Conservation (phyloP, 2,797 vertebrate species). For the Malacoraja senta region DNA sequence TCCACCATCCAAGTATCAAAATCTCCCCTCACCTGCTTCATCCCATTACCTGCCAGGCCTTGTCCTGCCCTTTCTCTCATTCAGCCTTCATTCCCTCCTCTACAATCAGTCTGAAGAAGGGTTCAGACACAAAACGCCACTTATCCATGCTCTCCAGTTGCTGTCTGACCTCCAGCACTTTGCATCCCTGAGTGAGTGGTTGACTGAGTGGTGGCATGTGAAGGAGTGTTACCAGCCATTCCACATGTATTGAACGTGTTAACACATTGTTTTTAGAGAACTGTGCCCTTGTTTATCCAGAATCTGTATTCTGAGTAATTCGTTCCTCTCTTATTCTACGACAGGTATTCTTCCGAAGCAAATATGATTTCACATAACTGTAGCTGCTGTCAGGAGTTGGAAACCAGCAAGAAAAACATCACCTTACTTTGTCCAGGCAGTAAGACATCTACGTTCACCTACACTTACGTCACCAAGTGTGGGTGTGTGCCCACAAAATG, state of each 20-base stretch:
- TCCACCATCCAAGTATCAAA: too few species aligned
- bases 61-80: too few species aligned
- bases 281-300: neutral
- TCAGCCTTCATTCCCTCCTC: too few species aligned
- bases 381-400: conserved; percentile 57
- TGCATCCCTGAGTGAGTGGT: too few species aligned
- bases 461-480: conserved; percentile 54
- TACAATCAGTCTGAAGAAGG: too few species aligned
- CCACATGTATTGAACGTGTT: too few species aligned
- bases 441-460: conserved; percentile 48
- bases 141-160: too few species aligned
- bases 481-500: conserved; percentile 49
- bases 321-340: neutral
- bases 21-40: too few species aligned
- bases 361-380: conserved; percentile 49
- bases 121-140: too few species aligned
- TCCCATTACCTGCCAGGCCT: too few species aligned
- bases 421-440: conserved; percentile 49
- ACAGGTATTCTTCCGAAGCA: conserved; percentile 55
- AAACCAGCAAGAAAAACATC: conserved; percentile 48
- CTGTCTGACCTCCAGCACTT: too few species aligned
- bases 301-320: neutral
- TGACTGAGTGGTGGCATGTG: neutral
- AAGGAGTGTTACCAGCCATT: neutral
- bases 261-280: neutral